Evolutionary conservation across 2,113 vertebrate genomes (phyloP).

Genomic region (Carollia perspicillata): DNA sequence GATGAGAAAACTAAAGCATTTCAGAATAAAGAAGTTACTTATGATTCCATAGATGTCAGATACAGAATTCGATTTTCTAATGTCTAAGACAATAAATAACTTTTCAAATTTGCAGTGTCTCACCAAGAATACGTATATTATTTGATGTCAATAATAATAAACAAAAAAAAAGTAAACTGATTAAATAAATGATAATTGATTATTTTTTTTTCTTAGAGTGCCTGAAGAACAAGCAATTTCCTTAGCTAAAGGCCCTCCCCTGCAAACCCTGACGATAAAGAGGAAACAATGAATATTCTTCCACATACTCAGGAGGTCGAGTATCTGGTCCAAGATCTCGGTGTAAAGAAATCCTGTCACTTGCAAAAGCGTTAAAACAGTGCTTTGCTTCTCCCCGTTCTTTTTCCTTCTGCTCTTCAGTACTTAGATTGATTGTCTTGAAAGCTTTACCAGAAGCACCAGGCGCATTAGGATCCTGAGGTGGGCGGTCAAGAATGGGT

Average conservation of each 20-base stretch:
- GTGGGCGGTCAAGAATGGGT: constrained; percentile 89
- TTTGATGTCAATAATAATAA: background rate
- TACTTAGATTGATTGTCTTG: constrained; percentile 85
- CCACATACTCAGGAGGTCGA: constrained; percentile 96
- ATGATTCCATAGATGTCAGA: background rate
- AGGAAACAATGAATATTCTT: constrained; percentile 44
- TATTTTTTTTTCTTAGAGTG: background rate
- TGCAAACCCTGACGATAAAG: background rate
- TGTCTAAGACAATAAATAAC: constrained; percentile 25
- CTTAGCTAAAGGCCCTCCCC: background rate
- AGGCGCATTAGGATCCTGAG: constrained; percentile 89
- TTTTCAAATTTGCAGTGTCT: background rate
- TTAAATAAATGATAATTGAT: background rate
- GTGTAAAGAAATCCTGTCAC: constrained; percentile 96
- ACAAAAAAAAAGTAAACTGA: background rate
- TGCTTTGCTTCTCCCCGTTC: constrained; percentile 93
- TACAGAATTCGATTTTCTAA: constrained; percentile 30
- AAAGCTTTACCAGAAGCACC: constrained; percentile 95
- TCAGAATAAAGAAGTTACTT: constrained; percentile 3
- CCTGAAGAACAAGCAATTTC: background rate
- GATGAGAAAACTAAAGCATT: background rate
- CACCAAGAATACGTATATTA: background rate
- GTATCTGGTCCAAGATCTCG: constrained; percentile 96
- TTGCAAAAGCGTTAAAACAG: constrained; percentile 97
- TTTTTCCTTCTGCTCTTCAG: constrained; percentile 92